phyloP scores from a whole-genome alignment of 2,113 vertebrate genomes.

The Saccopteryx leptura region DNA sequence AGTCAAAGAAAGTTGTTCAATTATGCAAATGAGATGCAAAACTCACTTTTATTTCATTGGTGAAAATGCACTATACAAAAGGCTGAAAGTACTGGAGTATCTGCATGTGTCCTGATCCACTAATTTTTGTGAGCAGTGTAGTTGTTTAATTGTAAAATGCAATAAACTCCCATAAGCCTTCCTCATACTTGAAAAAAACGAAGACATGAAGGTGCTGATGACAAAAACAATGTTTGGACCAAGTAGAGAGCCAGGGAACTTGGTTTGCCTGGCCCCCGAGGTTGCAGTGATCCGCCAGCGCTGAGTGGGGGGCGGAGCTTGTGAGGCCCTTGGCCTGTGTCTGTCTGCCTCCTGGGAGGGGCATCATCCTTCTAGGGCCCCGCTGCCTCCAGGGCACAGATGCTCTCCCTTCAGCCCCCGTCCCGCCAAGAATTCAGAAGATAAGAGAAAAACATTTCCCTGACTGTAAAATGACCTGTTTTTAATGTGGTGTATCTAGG shows the following conservation, averaged over 20 bases:
- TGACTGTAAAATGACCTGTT: not conserved
- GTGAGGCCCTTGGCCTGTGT: not conserved
- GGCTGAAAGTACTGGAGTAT: too few relatives aligned
- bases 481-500: not conserved
- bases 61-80: too few relatives aligned
- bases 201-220: not conserved
- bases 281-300: not conserved
- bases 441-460: conserved; percentile 3
- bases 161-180: not conserved
- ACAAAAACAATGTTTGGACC: not conserved
- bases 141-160: conserved; percentile 23
- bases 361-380: not conserved
- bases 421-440: not conserved
- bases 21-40: too few relatives aligned
- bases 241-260: not conserved
- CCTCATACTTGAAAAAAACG: not conserved
- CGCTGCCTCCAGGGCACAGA: not conserved
- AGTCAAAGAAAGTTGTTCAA: too few relatives aligned
- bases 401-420: too few relatives aligned
- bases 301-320: fast-evolving
- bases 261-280: not conserved
- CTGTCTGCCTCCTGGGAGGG: not conserved
- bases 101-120: too few relatives aligned
- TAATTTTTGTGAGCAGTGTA: too few relatives aligned
- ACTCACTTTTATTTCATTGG: too few relatives aligned